Conservation (phyloP, 2,888 invertebrate species). For the Apomyelois bistriatella region DNA sequence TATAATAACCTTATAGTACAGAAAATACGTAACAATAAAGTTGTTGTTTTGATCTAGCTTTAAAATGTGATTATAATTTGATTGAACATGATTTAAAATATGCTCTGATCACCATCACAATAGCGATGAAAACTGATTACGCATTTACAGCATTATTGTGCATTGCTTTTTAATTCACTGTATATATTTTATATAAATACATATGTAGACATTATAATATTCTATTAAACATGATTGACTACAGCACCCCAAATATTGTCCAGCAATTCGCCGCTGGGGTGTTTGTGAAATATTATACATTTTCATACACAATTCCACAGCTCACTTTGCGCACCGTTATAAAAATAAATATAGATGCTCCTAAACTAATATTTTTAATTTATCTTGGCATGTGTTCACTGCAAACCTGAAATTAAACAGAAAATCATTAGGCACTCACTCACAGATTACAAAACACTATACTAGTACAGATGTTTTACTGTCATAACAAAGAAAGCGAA, state of each 20-base stretch:
- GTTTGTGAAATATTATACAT: constrained; percentile 59
- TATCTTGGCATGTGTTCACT: constrained; percentile 80
- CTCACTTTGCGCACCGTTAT: constrained; percentile 78
- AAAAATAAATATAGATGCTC: constrained; percentile 79
- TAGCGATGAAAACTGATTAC: constrained; percentile 35
- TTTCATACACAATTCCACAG: constrained; percentile 76
- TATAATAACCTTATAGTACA: constrained; percentile 8
- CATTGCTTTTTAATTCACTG: constrained; percentile 56
- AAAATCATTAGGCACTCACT: not conserved
- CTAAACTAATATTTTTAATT: constrained; percentile 63
- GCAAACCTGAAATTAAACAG: constrained; percentile 62
- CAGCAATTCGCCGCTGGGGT: constrained; percentile 60
- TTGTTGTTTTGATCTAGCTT: constrained; percentile 18
- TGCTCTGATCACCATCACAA: not conserved
- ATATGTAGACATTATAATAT: constrained; percentile 50
- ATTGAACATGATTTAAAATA: constrained; percentile 6
- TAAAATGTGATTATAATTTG: constrained; percentile 14
- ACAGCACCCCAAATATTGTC: constrained; percentile 69
- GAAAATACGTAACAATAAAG: constrained; percentile 10
- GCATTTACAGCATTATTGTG: constrained; percentile 56
- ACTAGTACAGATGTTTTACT: no score
- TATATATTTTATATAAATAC: constrained; percentile 44
- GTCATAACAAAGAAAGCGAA: no score
- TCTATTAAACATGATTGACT: constrained; percentile 70
- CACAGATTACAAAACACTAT: no score